Percentiles rank a stretch among this genome's conserved stretches.
phyloP scores from a whole-genome alignment of 2,888 invertebrate genomes.

The Drosophila seclusa region DNA sequence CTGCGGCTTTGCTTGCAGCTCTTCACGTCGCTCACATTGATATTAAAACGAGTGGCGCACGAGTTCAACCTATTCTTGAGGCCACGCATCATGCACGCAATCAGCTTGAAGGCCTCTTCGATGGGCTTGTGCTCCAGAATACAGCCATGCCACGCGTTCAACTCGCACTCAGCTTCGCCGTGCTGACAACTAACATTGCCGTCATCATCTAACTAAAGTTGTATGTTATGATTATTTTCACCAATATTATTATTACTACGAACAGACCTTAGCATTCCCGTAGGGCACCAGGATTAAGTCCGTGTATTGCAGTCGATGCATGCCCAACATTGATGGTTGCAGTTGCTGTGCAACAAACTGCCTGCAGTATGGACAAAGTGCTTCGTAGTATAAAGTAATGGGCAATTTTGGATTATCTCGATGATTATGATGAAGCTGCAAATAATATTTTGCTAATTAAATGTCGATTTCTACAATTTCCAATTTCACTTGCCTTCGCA shows the following conservation, averaged over 20 bases:
- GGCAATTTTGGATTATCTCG: slow-evolving; percentile 33
- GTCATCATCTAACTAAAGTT: slow-evolving; percentile 17
- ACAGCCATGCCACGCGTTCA: slow-evolving; percentile 83
- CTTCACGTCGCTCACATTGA: slow-evolving; percentile 73
- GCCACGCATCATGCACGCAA: slow-evolving; percentile 80
- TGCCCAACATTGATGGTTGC: slow-evolving; percentile 54
- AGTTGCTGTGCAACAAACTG: slow-evolving; percentile 65
- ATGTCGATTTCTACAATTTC: background rate
- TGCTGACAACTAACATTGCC: slow-evolving; percentile 80
- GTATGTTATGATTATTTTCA: background rate
- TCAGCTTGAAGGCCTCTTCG: slow-evolving; percentile 70
- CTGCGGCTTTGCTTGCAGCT: slow-evolving; percentile 66
- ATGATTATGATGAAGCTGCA: slow-evolving; percentile 27
- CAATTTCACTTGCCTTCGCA: slow-evolving; percentile 17
- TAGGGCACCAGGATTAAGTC: slow-evolving; percentile 70
- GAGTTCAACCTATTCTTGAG: slow-evolving; percentile 48
- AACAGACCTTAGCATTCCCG: slow-evolving; percentile 71
- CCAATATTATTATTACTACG: background rate
- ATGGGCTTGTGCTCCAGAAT: slow-evolving; percentile 80
- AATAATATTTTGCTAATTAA: background rate
- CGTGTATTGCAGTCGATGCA: slow-evolving; percentile 50
- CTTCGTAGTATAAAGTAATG: slow-evolving; percentile 73
- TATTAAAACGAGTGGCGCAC: slow-evolving; percentile 66
- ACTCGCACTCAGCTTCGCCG: slow-evolving; percentile 79
- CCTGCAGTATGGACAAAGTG: slow-evolving; percentile 71